Percentiles rank a stretch among this genome's conserved stretches.
Conservation (phyloP, 2,797 vertebrate species). For the Petrocephalus schoutedeni region DNA sequence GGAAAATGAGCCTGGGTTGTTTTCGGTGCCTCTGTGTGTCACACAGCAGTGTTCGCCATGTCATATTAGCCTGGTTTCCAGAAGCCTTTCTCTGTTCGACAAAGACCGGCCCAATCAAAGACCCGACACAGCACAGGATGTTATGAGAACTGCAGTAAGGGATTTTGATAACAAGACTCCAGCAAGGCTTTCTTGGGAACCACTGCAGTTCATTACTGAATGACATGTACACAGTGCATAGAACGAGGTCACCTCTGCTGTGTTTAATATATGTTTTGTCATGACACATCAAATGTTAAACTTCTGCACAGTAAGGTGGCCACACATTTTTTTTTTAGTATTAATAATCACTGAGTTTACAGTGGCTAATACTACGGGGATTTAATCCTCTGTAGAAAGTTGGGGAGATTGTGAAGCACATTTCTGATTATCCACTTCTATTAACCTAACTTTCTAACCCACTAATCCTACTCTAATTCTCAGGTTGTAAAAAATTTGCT, state of each 20-base stretch:
- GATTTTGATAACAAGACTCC: slow-evolving; percentile 2
- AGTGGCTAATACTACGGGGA: background rate
- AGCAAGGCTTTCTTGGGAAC: background rate
- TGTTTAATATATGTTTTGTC: background rate
- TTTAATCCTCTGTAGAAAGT: background rate
- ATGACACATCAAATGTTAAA: background rate
- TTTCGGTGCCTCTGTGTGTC: background rate
- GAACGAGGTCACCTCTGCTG: background rate
- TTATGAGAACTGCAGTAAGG: slow-evolving; percentile 16
- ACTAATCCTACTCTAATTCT: background rate
- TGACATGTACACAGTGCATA: background rate
- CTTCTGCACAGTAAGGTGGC: background rate
- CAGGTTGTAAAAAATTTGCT: background rate
- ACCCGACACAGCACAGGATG: background rate
- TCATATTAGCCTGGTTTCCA: background rate
- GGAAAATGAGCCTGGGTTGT: background rate
- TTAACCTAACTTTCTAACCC: background rate
- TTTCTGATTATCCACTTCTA: background rate
- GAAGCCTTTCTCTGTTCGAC: background rate
- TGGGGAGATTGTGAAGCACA: background rate
- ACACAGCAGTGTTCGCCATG: background rate
- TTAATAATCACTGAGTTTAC: background rate
- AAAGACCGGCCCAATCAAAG: background rate
- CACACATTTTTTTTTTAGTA: background rate
- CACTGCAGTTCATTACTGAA: slow-evolving; percentile 1